Evolutionary conservation across 2,113 vertebrate genomes (phyloP).

Genomic region (Rattus rattus): DNA sequence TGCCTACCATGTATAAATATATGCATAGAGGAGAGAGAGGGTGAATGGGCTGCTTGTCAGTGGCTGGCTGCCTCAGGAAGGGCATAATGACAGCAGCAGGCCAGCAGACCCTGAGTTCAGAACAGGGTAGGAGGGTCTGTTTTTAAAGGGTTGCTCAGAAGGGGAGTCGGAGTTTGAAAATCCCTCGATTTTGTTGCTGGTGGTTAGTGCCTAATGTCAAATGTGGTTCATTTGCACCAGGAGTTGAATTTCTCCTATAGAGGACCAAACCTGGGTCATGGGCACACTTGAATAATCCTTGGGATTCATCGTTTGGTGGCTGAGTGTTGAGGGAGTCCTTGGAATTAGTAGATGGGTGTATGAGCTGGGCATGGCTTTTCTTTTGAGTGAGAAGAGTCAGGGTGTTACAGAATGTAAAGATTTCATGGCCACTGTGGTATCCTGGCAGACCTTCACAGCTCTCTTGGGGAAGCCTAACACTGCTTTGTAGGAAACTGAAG

Average conservation of each 20-base stretch:
- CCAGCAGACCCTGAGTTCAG: neutral
- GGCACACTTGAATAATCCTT: neutral
- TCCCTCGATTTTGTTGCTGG: neutral
- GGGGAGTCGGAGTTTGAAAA: constrained; percentile 3
- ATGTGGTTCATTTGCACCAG: neutral
- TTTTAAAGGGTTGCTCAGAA: constrained; percentile 43
- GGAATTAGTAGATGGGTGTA: neutral
- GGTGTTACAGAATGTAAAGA: constrained; percentile 38
- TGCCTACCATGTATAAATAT: constrained; percentile 70
- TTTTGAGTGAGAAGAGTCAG: neutral
- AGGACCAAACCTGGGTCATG: neutral
- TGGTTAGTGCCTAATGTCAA: constrained; percentile 14
- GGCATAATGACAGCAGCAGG: neutral
- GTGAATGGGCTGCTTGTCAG: constrained; percentile 69
- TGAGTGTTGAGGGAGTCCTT: neutral
- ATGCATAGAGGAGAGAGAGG: constrained; percentile 49
- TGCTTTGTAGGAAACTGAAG: constrained; percentile 61
- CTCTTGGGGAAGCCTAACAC: constrained; percentile 55
- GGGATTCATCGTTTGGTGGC: neutral
- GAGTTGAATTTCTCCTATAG: neutral
- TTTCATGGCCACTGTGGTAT: constrained; percentile 39
- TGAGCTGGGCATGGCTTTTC: neutral
- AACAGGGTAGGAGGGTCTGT: neutral
- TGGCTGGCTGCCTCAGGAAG: neutral
- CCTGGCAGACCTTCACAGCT: constrained; percentile 55